Evolutionary conservation across 1,140 invertebrate genomes (phyloP), one percentile per base, ranked within the genome.

Genomic region (Helicoverpa armigera): DNA sequence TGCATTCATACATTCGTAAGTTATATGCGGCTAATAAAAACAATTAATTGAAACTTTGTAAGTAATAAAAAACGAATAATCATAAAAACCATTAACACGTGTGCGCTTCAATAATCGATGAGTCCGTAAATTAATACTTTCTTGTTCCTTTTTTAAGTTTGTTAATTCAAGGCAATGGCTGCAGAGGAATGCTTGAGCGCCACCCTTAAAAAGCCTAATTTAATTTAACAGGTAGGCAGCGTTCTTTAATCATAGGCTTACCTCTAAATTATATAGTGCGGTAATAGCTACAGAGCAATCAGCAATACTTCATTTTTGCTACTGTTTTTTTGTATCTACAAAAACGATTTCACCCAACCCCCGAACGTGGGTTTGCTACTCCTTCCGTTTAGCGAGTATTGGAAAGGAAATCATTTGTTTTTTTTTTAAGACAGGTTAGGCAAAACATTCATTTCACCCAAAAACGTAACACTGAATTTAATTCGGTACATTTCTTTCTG

Each of bases 171-270:
- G 35, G 82, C 80, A 83, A 85, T 84, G 81, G 78, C 35, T 70
- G 53, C 65, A 72, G 72, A 72, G 90, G 91, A 94, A 93, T 95
- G 91, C 83, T 83, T 82, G 79, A 90, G 91, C 91, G 89, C 92
- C 90, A 91, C 90, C 90, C 92, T 93, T 93, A 93, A 93, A 94
- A 91, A 91, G 92, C 92, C 91, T 95, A 95, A 95, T 94, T 94
- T 95, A 95, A 95, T 95, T 95, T 95, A 94, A 95, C 90, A 94
- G 94, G 92, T 95, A 94, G 94, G 92, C 92, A 93, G 88, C 82
- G 89, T 88, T 89, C 86, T 91, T 93, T 95, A 95, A 95, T 95
- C 89, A 95, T 92, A 94, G 92, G 89, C 87, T 90, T 92, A 91
- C 89, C 85, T 88, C 85, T 94, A 94, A 94, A 95, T 95, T 93